Base-by-base conservation (phyloP, 2,113 vertebrate genomes). In the Mesembrinibis cayennensis region DNA sequence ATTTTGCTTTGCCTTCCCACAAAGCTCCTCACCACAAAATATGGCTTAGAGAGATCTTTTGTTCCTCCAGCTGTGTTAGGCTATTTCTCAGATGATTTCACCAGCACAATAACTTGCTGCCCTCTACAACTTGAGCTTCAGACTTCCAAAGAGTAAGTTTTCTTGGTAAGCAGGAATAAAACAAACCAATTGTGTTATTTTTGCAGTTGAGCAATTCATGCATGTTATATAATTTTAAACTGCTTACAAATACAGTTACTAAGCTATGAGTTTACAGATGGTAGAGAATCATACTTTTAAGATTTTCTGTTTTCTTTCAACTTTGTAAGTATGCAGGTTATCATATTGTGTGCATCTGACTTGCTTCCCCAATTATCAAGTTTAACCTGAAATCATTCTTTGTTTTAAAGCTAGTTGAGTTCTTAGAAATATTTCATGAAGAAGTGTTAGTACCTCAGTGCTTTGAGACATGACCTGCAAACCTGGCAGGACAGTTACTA, bases 1-100 rank as follows among this genome's bases (percentile, higher is more conserved):
- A 94, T 95, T 96, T 88, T 21, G 44, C 44, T 67, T 89, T 90
- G 95, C 94, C 67, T 92, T 95, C 94, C 89, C 94, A 95, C 90
- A 94, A 94, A 79, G 78, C 84, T 96, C 36, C 74, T 96, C 44
- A 88, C 95, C 96, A 96, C 93, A 95, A 97, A 97, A 80, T 91
- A 95, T 90, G 91, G 72, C 55, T 94, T 95, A 87, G 82, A 69
- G 23, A 91, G 47, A 88, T n/a, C 72, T 95, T 95, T 87, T 87
- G 80, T 93, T 86, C 87, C 67, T 91, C 58, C 92, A 96, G 91
- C 82, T 95, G 92, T 59, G 23, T 52, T 87, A 89, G 45, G 50
- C 42, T 88, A 81, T 65, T 96, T 26, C 91, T 97, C 85, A 95
- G 91, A 89, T 83, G 93, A 93, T 90, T 96, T 95, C 82, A 85